These are phyloP conservation scores for Chymomyza procnemis DNA, from an alignment of 2,888 invertebrate species.

Conservation along the genomic window DNA sequence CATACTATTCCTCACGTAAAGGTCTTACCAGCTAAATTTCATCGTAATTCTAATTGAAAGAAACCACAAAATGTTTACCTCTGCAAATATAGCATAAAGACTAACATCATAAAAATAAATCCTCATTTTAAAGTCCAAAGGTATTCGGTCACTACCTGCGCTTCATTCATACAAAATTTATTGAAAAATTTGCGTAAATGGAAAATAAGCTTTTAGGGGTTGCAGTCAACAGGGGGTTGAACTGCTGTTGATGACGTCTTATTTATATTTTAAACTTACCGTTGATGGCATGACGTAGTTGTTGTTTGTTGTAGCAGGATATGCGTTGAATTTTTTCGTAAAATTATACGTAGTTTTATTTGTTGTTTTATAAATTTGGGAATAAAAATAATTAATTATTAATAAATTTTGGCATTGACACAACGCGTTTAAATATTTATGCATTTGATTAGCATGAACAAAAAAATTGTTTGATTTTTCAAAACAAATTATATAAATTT, in stretches of 20 bases:
- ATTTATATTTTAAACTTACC: slow-evolving; percentile 32
- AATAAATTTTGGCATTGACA: background rate
- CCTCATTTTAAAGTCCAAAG: too few relatives aligned
- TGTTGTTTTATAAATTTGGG: background rate
- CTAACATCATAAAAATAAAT: too few relatives aligned
- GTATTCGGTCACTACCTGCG: background rate
- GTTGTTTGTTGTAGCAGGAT: slow-evolving; percentile 32
- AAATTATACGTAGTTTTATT: too few relatives aligned
- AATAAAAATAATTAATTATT: background rate
- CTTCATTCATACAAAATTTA: background rate
- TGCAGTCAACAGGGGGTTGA: slow-evolving; percentile 28
- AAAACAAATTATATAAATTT: slow-evolving; percentile 1
- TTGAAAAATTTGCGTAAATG: background rate
- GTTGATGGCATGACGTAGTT: slow-evolving; percentile 18
- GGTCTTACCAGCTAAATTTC: too few relatives aligned
- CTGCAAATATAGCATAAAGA: too few relatives aligned
- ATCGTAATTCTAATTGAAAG: too few relatives aligned
- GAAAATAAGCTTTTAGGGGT: background rate
- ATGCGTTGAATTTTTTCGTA: slow-evolving; percentile 28
- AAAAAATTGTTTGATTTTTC: too few relatives aligned
- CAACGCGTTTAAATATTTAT: slow-evolving; percentile 4
- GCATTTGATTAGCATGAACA: background rate
- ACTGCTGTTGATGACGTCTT: slow-evolving; percentile 6
- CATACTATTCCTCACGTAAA: too few relatives aligned
- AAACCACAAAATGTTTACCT: too few relatives aligned